Conservation (phyloP, 2,113 vertebrate species). For the Solenodon paradoxus region DNA sequence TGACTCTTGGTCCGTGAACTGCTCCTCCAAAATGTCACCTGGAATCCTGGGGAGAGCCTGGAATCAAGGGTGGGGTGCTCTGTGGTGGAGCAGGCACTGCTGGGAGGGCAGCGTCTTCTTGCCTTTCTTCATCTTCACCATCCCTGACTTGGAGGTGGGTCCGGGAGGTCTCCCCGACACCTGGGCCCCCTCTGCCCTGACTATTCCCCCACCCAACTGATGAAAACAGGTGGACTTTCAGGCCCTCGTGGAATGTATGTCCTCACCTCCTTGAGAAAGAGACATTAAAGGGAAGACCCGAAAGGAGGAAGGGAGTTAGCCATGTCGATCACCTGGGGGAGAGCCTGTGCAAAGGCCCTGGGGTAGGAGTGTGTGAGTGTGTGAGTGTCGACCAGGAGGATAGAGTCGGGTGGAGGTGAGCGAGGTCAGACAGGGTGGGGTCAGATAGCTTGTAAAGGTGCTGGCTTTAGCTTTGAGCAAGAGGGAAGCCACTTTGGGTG, state of each 20-base stretch:
- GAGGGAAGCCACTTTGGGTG: not conserved
- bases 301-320: not conserved
- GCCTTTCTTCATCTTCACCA: not conserved
- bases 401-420: not conserved
- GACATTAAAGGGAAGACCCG: not conserved
- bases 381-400: not conserved
- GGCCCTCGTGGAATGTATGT: fast-evolving
- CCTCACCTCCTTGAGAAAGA: not conserved
- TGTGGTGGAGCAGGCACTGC: not conserved
- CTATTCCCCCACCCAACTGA: not conserved
- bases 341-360: not conserved
- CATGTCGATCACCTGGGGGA: not conserved
- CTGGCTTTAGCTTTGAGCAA: not conserved
- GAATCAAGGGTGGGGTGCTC: too few species aligned
- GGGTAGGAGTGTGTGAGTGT: not conserved
- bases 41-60: too few species aligned
- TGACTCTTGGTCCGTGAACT: not conserved
- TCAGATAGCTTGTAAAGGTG: not conserved
- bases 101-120: not conserved
- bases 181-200: not conserved
- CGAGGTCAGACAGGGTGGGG: not conserved
- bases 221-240: too few species aligned
- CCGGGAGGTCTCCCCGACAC: too few species aligned
- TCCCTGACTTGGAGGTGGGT: not conserved
- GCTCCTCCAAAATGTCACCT: fast-evolving